Base-by-base conservation (phyloP, 1,140 invertebrate genomes). In the Camponotus floridanus region DNA sequence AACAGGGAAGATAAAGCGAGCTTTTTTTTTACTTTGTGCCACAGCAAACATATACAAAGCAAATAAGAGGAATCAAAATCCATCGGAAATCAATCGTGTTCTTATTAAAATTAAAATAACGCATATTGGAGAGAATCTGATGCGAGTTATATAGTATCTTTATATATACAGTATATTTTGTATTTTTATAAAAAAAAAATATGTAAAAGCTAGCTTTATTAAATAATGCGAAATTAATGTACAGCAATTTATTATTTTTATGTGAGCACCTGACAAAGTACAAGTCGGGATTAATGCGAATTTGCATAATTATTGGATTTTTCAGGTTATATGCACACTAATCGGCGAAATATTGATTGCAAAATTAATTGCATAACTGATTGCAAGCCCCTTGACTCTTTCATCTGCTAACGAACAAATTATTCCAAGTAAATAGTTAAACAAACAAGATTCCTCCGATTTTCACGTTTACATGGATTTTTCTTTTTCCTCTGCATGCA, bases 361-460 rank as follows among this genome's bases (percentile, higher is more conserved):
- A 26, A 80, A 71, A 80, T 59, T 80, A 80, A 80, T 80, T 80
- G 36, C 48, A 18, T 79, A 80, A 71, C 78, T 80, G 65, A 71
- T 71, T 70, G 78, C 45, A 26, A 57, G 42, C 1, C 21, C 39
- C 36, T 70, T 80, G 65, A 21, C 48, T 59, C 48, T 80, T 71
- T 80, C 26, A 71, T 71, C 33, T 42, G 51, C 51, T 71, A 39
- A 71, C 48, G 51, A 80, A n/a, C 9, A 42, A 57, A 80, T 42
- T 68, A 80, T 71, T 70, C 13, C 42, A 31, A 80, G 70, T 55
- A 70, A 80, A 80, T 71, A 42, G 6, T 59, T 70, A 71, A 70
- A 71, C 13, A 6, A 70, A 70, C 65, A 67, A 67, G 31, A 3
- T 33, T 76, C 31, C 65, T 80, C 26, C 45, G 18, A 79, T 68